Conservation (phyloP, 1,140 invertebrate species). For the Phymorhynchus buccinoides region DNA sequence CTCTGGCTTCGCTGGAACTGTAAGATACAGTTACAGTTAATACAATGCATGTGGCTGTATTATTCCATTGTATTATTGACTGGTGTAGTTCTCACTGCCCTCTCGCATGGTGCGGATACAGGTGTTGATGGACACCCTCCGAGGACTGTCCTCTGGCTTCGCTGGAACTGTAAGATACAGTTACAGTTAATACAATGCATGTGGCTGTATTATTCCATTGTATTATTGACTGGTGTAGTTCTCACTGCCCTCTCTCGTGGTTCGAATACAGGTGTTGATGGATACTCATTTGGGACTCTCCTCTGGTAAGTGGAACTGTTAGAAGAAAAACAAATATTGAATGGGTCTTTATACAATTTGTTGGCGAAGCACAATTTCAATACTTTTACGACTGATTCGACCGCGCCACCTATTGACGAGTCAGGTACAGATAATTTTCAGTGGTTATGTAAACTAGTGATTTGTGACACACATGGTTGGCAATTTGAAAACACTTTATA, state of each 20-base stretch:
- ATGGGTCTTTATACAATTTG: too few species aligned
- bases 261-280: conserved; percentile 46
- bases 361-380: too few species aligned
- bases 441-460: too few species aligned
- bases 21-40: background rate
- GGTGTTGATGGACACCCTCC: conserved; percentile 44
- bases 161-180: background rate
- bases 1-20: background rate
- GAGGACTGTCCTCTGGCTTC: background rate
- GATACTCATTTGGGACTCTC: conserved; percentile 24
- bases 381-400: too few species aligned
- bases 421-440: too few species aligned
- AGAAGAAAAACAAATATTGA: too few species aligned
- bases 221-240: conserved; percentile 43
- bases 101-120: conserved; percentile 45
- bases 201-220: background rate
- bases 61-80: conserved; percentile 6
- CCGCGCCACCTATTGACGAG: too few species aligned
- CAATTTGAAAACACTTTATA: background rate
- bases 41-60: background rate
- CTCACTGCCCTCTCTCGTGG: conserved; percentile 33
- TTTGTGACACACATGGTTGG: too few species aligned
- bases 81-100: conserved; percentile 37
- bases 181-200: background rate
- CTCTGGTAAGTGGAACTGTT: background rate